Base-by-base conservation (phyloP, 2,888 invertebrate species). In the Hirtodrosophila cameraria region DNA sequence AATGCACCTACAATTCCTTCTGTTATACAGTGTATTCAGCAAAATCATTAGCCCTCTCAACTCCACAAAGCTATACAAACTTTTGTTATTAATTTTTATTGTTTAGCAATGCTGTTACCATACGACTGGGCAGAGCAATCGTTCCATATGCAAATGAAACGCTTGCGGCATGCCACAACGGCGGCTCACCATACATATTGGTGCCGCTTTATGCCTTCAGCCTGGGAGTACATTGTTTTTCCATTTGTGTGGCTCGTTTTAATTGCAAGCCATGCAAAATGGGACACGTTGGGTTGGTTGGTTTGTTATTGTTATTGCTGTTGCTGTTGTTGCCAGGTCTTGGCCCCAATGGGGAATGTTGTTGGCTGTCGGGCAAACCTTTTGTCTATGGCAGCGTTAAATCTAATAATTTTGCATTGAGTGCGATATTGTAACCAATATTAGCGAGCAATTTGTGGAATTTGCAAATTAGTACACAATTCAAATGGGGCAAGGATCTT, bases 181-280 rank as follows among this genome's bases (percentile, higher is more conserved):
- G 30, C 20, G 33, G 20, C 20, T 11, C 43, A 50, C 27, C 23
- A 4, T 18, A 28, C 42, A 35, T 66, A 66, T 49, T 36, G 55
- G 31, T 38, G 41, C 43, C 60, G 55, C 38, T 59, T 57, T 67
- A 61, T 59, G 76, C 75, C 65, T 39, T 55, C 65, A 68, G 63
- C 23, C 30, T 16, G 11, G 12, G 35, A 57, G 42, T 57, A 81
- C 85, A 78, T 77, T 77, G 85, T 77, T 84, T 78, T 84, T 84
- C 78, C 78, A 79, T 79, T 79, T 77, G 42, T 74, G 52, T 39
- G 54, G 63, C 74, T 54, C 82, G 62, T 62, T 79, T 84, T 84
- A 79, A 75, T 71, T 71, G 61, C 71, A 50, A 55, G 33, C 64
- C 46, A 36, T 46, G 63, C 57, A 62, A 61, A 70, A 43, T 60